These are phyloP conservation scores for Vireo altiloquus DNA, from an alignment of 2,113 vertebrate species.

Conservation along the genomic window DNA sequence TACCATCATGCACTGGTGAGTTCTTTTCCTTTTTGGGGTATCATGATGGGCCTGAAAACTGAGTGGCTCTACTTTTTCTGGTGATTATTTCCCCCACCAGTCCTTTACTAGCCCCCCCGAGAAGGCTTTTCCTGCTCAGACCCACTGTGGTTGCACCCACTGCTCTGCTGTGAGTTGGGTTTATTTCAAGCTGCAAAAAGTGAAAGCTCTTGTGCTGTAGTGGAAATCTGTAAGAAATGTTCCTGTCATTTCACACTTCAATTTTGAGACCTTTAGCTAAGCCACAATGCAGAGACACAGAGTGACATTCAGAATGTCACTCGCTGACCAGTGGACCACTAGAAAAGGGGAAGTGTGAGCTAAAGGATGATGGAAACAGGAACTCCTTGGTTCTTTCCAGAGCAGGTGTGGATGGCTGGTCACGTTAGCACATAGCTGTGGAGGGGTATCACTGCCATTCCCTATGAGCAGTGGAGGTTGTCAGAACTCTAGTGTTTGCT, in stretches of 20 bases:
- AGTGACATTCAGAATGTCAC: background rate
- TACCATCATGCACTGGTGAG: background rate
- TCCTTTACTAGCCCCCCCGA: background rate
- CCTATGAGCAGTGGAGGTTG: background rate
- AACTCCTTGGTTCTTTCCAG: background rate
- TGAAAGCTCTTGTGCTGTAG: conserved; percentile 36
- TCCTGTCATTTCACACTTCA: background rate
- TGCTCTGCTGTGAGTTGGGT: background rate
- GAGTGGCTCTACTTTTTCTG: background rate
- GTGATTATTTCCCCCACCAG: background rate
- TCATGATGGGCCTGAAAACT: background rate
- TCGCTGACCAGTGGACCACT: background rate
- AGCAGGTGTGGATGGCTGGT: background rate
- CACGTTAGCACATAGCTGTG: rapidly evolving
- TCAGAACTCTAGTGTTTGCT: background rate
- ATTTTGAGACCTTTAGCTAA: background rate
- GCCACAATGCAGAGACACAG: background rate
- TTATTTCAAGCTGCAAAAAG: conserved; percentile 44
- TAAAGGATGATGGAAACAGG: background rate
- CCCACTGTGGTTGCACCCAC: conserved; percentile 25
- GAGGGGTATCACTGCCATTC: background rate
- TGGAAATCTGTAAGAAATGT: conserved; percentile 22
- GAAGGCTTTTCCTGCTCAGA: conserved; percentile 52
- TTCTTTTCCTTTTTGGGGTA: background rate
- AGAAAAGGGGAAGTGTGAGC: background rate